Evolutionary conservation across 2,113 vertebrate genomes (phyloP).

Genomic region (Crocuta crocuta): DNA sequence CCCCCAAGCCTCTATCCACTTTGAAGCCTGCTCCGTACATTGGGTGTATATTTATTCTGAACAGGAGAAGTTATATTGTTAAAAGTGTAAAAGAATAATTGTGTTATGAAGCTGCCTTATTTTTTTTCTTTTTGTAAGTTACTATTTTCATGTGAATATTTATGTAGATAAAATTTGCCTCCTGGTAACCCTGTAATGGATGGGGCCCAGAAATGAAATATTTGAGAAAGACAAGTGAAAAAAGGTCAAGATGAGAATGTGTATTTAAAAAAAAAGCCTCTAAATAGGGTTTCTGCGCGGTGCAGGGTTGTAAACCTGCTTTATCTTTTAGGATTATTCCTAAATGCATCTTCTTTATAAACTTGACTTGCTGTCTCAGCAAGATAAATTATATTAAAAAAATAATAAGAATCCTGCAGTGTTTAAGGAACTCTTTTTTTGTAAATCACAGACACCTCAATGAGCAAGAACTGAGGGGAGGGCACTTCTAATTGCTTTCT

Average conservation of each 20-base stretch:
- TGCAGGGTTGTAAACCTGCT: slow-evolving; percentile 88
- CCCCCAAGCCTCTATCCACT: slow-evolving; percentile 69
- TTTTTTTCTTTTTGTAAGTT: slow-evolving; percentile 95
- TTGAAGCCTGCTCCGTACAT: slow-evolving; percentile 86
- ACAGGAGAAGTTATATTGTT: slow-evolving; percentile 91
- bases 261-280: slow-evolving; percentile 82
- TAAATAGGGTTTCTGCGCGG: slow-evolving; percentile 88
- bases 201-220: slow-evolving; percentile 84
- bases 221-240: slow-evolving; percentile 79
- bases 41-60: slow-evolving; percentile 92
- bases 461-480: slow-evolving; percentile 84
- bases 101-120: slow-evolving; percentile 98
- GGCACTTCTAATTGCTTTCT: slow-evolving; percentile 83
- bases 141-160: slow-evolving; percentile 96
- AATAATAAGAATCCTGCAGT: slow-evolving; percentile 84
- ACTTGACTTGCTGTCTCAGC: slow-evolving; percentile 90
- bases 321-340: slow-evolving; percentile 93
- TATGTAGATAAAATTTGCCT: slow-evolving; percentile 91
- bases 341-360: slow-evolving; percentile 92
- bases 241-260: slow-evolving; percentile 86
- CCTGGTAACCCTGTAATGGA: slow-evolving; percentile 83
- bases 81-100: slow-evolving; percentile 91
- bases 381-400: slow-evolving; percentile 91
- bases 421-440: slow-evolving; percentile 89
- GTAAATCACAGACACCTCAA: slow-evolving; percentile 89